Evolutionary conservation across 2,113 vertebrate genomes (phyloP).

Genomic region (Epinephelus cyanopodus): DNA sequence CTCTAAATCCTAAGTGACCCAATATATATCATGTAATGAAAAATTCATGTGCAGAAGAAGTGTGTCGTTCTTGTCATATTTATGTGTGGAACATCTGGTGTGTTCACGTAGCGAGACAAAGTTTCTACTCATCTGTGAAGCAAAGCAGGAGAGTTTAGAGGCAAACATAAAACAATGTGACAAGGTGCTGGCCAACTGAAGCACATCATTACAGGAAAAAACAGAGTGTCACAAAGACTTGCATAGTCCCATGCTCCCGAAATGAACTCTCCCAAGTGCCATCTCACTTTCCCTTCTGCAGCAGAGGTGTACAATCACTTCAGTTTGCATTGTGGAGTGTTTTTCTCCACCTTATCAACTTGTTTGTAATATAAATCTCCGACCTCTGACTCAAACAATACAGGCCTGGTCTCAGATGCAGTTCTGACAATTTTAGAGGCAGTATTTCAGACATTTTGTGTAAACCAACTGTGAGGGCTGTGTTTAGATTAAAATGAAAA

Average conservation of each 20-base stretch:
- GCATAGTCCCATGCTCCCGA: slow-evolving; percentile 7
- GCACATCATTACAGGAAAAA: slow-evolving; percentile 14
- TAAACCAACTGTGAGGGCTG: background rate
- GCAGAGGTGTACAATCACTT: slow-evolving; percentile 2
- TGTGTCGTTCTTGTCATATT: slow-evolving; percentile 28
- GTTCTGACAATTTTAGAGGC: background rate
- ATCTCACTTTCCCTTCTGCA: slow-evolving; percentile 10
- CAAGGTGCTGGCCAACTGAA: slow-evolving; percentile 42
- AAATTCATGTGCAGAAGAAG: slow-evolving; percentile 6
- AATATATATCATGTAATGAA: slow-evolving; percentile 10
- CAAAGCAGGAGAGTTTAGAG: slow-evolving; percentile 29
- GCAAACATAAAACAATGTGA: slow-evolving; percentile 51
- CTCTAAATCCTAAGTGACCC: background rate
- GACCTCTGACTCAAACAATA: background rate
- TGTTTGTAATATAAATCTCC: background rate
- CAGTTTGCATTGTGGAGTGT: background rate
- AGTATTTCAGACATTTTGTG: background rate
- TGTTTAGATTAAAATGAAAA: background rate
- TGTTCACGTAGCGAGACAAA: background rate
- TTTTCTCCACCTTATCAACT: background rate
- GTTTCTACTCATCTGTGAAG: slow-evolving; percentile 39
- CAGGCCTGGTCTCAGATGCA: background rate
- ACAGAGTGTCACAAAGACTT: slow-evolving; percentile 7
- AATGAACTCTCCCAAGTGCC: slow-evolving; percentile 38
- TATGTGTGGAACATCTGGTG: slow-evolving; percentile 43